Percentiles rank a stretch among this genome's conserved stretches.
Evolutionary conservation across 2,113 vertebrate species (phyloP).

Genomic region (Amblyornis subalaris): DNA sequence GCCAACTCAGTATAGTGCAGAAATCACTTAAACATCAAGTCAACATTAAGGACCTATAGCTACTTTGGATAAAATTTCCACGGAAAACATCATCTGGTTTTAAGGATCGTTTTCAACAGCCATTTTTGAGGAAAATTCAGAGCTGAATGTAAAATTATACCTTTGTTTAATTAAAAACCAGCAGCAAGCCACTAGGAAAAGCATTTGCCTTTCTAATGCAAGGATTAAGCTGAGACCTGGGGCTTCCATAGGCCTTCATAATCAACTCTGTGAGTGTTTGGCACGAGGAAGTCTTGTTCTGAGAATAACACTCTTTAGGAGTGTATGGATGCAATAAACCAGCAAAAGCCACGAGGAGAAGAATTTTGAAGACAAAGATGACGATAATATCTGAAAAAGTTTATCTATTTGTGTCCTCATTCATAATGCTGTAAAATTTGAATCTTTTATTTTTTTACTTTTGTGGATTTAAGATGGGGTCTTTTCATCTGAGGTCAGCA

Average conservation of each 20-base stretch:
- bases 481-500: background rate
- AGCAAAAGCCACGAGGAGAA: background rate
- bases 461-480: rapidly evolving
- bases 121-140: background rate
- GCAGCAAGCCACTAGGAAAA: background rate
- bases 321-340: background rate
- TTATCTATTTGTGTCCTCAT: background rate
- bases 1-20: background rate
- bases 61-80: background rate
- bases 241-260: background rate
- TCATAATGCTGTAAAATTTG: background rate
- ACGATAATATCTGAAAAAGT: background rate
- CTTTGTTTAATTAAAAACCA: background rate
- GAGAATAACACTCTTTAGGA: background rate
- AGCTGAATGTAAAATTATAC: background rate
- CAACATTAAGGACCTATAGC: background rate
- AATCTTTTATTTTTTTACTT: background rate
- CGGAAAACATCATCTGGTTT: background rate
- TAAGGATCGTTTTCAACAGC: background rate
- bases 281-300: background rate
- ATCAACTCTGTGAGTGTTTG: background rate
- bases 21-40: background rate
- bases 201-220: background rate
- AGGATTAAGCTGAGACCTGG: background rate
- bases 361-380: background rate